Evolutionary conservation across 2,797 vertebrate species (phyloP), one percentile per base, ranked within the genome.

Genomic region (Glyptemys insculpta): DNA sequence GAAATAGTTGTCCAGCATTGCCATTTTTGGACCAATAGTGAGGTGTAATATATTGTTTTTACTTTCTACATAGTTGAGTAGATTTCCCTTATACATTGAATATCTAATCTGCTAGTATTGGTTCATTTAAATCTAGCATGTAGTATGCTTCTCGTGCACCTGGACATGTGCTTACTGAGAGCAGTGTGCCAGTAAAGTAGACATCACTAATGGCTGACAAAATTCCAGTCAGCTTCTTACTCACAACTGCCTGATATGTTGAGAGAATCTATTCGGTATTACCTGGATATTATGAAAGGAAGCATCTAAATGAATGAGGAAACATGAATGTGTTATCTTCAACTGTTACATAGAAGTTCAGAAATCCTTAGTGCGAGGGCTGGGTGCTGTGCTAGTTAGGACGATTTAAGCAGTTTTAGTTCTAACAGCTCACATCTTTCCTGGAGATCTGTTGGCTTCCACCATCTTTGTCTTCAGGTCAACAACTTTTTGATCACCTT

Each of bases 101-200:
- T 2, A 52, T 93, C 76, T 72, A 80, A 56, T 18, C 81, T 92
- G 81, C 62, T 93, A 47, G 83, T 68, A 79, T 81, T 92, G 89
- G 78, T 82, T 94, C 90, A 90, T 94, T 93, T 94, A 91, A 85
- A 96, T 94, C 87, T 50, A 57, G 57, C 72, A 88, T 96, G 95
- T 96, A 95, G 85, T 84, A 90, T 19, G 79, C 56, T 93, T 91
- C 91, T 92, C 84, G 88, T 87, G 87, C 83, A 92, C 93, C 94
- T 88, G 96, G 94, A 79, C 49, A 7, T 85, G 12, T 37, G 52
- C 92, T 89, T 79, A 27, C 59, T 89, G 91, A 81, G 34, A 14
- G 79, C 93, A 96, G 41, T 27, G 21, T 44, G 11, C 12, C 72
- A 12, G 5, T 76, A 76, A 76, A 76, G 23, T 44, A 18, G 31